Conservation (phyloP, 2,113 vertebrate genomes). For the Rhegmatorhina hoffmannsi region DNA sequence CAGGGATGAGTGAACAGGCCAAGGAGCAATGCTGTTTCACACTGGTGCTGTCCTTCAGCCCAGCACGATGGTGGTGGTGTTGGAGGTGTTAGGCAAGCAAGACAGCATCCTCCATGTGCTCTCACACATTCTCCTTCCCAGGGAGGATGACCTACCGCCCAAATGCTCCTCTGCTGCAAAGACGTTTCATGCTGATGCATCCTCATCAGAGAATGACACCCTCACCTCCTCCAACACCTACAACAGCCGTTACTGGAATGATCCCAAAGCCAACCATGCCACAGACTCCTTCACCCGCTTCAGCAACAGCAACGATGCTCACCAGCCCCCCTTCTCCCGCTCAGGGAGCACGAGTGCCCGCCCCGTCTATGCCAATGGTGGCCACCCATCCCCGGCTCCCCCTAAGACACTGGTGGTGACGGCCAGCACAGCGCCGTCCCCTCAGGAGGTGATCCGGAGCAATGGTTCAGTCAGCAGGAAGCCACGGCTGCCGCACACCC, state of each 20-base stretch:
- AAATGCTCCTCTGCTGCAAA: conserved; percentile 90
- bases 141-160: conserved; percentile 96
- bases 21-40: background rate
- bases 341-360: conserved; percentile 69
- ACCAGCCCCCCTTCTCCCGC: conserved; percentile 85
- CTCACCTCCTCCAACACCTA: conserved; percentile 96
- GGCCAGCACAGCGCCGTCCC: conserved; percentile 88
- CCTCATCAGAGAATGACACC: conserved; percentile 95
- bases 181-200: conserved; percentile 91
- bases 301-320: conserved; percentile 84
- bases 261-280: conserved; percentile 87
- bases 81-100: background rate
- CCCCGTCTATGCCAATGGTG: conserved; percentile 84
- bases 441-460: conserved; percentile 83
- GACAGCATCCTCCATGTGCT: background rate
- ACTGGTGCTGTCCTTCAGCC: background rate
- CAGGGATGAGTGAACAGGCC: background rate
- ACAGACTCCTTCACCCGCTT: conserved; percentile 89
- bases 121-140: conserved; percentile 58
- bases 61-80: background rate
- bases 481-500: conserved; percentile 81
- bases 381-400: conserved; percentile 79
- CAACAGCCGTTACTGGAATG: conserved; percentile 96
- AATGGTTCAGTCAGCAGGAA: conserved; percentile 88
- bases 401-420: conserved; percentile 96